A percentile compares a stretch with the other conserved stretches of the same genome.
Conservation (phyloP, 2,888 invertebrate genomes). For the Tortrix viridana region DNA sequence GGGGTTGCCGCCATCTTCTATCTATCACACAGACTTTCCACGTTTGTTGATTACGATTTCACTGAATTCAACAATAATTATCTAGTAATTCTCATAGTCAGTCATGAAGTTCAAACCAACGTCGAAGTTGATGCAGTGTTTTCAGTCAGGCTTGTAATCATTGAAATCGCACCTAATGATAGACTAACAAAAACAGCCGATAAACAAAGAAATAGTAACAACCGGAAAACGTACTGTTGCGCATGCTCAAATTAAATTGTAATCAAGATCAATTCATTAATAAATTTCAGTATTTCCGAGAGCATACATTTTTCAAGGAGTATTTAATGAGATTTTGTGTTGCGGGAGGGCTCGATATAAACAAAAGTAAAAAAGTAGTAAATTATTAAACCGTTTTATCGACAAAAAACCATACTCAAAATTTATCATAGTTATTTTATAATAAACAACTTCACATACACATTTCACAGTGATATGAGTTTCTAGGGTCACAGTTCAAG, state of each 20-base stretch:
- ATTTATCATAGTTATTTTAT: conserved; percentile 7
- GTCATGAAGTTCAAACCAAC: conserved; percentile 26
- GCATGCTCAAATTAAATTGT: conserved; percentile 27
- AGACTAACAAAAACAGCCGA: conserved; percentile 39
- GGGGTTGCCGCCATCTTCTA: conserved; percentile 34
- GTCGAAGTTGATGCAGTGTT: conserved; percentile 39
- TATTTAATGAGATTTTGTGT: neutral
- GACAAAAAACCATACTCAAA: no score
- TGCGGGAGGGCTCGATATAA: neutral
- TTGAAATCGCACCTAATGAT: conserved; percentile 47
- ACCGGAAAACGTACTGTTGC: conserved; percentile 44
- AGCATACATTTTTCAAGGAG: no score
- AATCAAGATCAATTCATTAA: conserved; percentile 29
- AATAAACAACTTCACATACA: conserved; percentile 24
- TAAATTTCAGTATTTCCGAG: neutral
- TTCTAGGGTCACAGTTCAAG: conserved; percentile 55
- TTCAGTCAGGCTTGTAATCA: conserved; percentile 51
- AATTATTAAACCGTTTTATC: no score
- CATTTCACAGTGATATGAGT: conserved; percentile 35
- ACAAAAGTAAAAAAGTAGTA: neutral
- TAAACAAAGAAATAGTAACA: conserved; percentile 47
- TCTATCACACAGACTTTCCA: conserved; percentile 36
- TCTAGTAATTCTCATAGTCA: conserved; percentile 29
- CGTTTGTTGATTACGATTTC: conserved; percentile 32
- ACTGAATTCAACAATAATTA: conserved; percentile 30